phyloP scores from a whole-genome alignment of 2,888 invertebrate genomes.

The Piscicola geometra region DNA sequence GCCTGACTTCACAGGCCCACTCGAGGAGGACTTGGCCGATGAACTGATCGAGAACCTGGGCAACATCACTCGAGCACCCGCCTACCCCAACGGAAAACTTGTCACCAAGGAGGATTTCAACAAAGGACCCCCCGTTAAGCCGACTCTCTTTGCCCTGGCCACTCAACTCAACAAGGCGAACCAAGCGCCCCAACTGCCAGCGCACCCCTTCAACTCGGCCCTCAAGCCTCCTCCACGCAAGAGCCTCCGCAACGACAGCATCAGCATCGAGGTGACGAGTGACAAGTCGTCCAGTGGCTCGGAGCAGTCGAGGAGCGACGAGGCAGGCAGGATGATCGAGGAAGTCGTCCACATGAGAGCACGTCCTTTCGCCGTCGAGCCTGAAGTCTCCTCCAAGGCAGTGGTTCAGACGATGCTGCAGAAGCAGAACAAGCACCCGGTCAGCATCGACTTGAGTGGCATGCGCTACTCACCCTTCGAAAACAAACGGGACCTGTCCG shows the following conservation, averaged over 20 bases:
- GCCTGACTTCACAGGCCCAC: too few relatives aligned
- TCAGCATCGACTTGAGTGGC: slow-evolving; percentile 24
- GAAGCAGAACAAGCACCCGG: background rate
- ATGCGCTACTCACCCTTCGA: slow-evolving; percentile 26
- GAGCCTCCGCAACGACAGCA: background rate
- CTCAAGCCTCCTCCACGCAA: background rate
- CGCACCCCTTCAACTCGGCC: too few relatives aligned
- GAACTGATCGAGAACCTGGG: background rate
- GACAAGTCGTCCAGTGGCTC: background rate
- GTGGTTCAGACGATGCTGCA: background rate
- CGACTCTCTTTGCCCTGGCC: slow-evolving; percentile 31
- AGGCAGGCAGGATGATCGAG: background rate
- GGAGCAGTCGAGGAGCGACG: background rate
- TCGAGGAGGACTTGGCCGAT: background rate
- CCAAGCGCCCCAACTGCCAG: background rate
- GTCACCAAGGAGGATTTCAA: slow-evolving; percentile 34
- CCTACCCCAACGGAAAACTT: background rate
- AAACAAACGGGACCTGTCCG: slow-evolving; percentile 13
- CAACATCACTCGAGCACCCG: slow-evolving; percentile 9
- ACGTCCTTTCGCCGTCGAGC: background rate
- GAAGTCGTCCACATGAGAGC: background rate
- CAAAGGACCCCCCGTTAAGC: slow-evolving; percentile 35
- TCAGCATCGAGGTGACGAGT: background rate
- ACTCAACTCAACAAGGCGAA: background rate
- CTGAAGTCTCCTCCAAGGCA: background rate